Evolutionary conservation across 2,113 vertebrate species (phyloP).

Genomic region (Epinephelus lanceolatus): DNA sequence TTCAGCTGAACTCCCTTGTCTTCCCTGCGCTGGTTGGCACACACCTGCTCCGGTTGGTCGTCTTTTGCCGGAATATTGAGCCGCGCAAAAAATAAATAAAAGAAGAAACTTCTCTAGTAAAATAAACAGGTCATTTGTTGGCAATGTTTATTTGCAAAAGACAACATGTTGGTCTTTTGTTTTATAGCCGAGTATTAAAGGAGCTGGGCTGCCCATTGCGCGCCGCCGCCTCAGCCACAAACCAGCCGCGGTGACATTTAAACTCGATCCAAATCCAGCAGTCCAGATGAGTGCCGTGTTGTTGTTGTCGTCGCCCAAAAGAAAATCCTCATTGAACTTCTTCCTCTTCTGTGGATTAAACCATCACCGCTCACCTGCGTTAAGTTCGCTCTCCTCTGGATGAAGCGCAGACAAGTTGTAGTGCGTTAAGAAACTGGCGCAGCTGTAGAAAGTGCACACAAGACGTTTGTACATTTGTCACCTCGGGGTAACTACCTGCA

Average conservation of each 20-base stretch:
- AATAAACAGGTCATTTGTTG: neutral
- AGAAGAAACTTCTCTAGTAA: neutral
- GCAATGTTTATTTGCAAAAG: slow-evolving; percentile 15
- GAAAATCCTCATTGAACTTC: neutral
- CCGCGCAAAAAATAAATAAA: neutral
- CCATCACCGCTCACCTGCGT: neutral
- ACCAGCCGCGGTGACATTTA: slow-evolving; percentile 24
- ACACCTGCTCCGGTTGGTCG: slow-evolving; percentile 7
- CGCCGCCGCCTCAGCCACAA: slow-evolving; percentile 19
- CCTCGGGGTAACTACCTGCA: neutral
- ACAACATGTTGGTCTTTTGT: slow-evolving; percentile 21
- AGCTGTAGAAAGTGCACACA: neutral
- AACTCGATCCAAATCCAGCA: slow-evolving; percentile 9
- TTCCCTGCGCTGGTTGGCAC: neutral
- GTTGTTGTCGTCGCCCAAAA: neutral
- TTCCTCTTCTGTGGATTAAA: neutral
- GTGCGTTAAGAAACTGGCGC: slow-evolving; percentile 15
- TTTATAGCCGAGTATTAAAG: neutral
- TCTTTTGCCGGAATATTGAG: neutral
- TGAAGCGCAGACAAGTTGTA: slow-evolving; percentile 1
- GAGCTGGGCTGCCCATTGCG: slow-evolving; percentile 3
- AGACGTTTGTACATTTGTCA: neutral
- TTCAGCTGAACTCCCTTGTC: neutral
- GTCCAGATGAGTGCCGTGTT: neutral
- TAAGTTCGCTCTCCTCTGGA: slow-evolving; percentile 3